These are phyloP conservation scores for Mnemiopsis leidyi DNA, from an alignment of 37 sponge, comb jelly and placozoan species.

Conservation along the genomic window DNA sequence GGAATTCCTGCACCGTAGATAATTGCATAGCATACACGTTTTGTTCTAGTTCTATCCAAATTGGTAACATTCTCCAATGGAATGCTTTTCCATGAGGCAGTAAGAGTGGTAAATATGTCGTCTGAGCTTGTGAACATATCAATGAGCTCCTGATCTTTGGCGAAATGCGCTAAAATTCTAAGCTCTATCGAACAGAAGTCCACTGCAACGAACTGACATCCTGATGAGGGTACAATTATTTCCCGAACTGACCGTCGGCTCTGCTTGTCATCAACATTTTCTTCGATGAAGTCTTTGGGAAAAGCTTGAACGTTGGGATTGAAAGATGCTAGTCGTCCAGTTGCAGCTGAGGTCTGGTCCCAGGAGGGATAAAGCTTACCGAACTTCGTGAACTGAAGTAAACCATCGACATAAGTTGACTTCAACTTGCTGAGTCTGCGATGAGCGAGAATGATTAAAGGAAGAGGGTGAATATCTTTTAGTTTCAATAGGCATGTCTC, in stretches of 20 bases:
- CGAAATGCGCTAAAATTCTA: constrained; percentile 47
- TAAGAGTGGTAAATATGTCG: constrained; percentile 21
- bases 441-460: constrained; percentile 40
- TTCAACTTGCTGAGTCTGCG: constrained; percentile 5
- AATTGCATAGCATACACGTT: constrained; percentile 61
- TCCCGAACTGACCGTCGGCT: not conserved
- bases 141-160: constrained; percentile 63
- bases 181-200: constrained; percentile 58
- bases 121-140: not conserved
- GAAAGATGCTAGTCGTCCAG: constrained; percentile 6
- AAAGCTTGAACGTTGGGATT: constrained; percentile 60
- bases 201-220: constrained; percentile 21
- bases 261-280: not conserved
- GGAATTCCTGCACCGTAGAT: constrained; percentile 55
- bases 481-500: constrained; percentile 49
- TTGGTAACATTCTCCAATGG: not conserved
- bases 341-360: constrained; percentile 53
- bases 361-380: constrained; percentile 59
- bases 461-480: constrained; percentile 12
- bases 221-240: not conserved
- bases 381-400: constrained; percentile 6
- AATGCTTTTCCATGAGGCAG: not conserved
- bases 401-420: constrained; percentile 53
- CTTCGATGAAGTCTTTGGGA: constrained; percentile 14
- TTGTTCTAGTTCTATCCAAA: constrained; percentile 6